Conservation (phyloP, 2,888 invertebrate species). For the Empis stercorea region DNA sequence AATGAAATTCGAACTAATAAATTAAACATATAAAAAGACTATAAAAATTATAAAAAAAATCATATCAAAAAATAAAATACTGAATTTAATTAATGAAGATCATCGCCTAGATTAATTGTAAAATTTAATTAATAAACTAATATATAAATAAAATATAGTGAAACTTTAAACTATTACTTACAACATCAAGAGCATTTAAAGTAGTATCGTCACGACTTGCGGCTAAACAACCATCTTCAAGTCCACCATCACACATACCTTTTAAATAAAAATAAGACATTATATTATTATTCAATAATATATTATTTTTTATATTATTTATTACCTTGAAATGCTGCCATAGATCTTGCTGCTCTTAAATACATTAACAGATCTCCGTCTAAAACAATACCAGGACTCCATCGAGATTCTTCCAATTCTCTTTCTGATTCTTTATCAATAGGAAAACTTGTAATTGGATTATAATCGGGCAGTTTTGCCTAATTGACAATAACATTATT, state of each 20-base stretch:
- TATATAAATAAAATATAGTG: neutral
- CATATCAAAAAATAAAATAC: too few species aligned
- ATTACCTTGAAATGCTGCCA: slow-evolving; percentile 83
- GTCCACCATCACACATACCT: slow-evolving; percentile 97
- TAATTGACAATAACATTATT: slow-evolving; percentile 14
- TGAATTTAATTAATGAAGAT: too few species aligned
- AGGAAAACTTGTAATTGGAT: slow-evolving; percentile 39
- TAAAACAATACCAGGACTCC: slow-evolving; percentile 85
- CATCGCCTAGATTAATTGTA: too few species aligned
- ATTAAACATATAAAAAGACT: neutral
- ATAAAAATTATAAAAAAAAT: neutral
- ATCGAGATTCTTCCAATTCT: slow-evolving; percentile 72
- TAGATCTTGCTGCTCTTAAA: slow-evolving; percentile 89
- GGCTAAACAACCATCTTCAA: slow-evolving; percentile 93
- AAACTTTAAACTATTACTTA: slow-evolving; percentile 32
- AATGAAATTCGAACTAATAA: neutral
- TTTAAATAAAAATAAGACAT: neutral
- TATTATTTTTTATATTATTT: neutral
- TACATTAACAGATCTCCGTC: slow-evolving; percentile 97
- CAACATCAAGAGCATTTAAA: slow-evolving; percentile 89
- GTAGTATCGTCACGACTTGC: slow-evolving; percentile 96
- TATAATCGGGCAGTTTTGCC: slow-evolving; percentile 40
- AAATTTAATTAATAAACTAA: too few species aligned
- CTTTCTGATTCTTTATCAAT: slow-evolving; percentile 38
- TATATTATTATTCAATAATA: too few species aligned